These are phyloP conservation scores for Tauraco hartlaubi DNA, from an alignment of 2,797 vertebrate genomes.

Conservation along the genomic window DNA sequence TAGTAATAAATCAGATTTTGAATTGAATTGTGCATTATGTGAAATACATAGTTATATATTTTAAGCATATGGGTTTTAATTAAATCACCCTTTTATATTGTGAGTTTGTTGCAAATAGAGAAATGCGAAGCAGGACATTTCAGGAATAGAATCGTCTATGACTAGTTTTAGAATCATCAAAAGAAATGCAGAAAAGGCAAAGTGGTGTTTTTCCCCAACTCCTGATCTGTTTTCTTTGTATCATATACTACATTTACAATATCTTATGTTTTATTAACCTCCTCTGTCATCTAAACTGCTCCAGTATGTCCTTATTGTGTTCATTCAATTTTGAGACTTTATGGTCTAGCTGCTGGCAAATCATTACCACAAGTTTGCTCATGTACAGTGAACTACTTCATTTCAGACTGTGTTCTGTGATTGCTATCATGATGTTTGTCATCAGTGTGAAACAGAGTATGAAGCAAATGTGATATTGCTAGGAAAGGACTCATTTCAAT, in stretches of 20 bases:
- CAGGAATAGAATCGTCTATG: accelerated
- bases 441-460: background rate
- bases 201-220: background rate
- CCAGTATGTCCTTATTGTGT: background rate
- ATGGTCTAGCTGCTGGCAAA: background rate
- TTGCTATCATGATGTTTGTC: conserved; percentile 9
- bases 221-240: background rate
- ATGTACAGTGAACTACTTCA: background rate
- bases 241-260: background rate
- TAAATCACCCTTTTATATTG: background rate
- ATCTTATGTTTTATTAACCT: conserved; percentile 19
- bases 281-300: background rate
- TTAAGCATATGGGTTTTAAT: background rate
- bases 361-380: background rate
- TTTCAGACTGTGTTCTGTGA: conserved; percentile 20
- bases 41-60: background rate
- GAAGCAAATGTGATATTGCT: background rate
- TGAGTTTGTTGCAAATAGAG: background rate
- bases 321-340: background rate
- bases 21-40: background rate
- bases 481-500: conserved; percentile 34
- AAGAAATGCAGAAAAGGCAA: background rate
- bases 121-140: background rate
- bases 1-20: background rate
- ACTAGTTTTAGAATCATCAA: background rate